Conservation (phyloP, 2,888 invertebrate genomes). For the Protophormia terraenovae region DNA sequence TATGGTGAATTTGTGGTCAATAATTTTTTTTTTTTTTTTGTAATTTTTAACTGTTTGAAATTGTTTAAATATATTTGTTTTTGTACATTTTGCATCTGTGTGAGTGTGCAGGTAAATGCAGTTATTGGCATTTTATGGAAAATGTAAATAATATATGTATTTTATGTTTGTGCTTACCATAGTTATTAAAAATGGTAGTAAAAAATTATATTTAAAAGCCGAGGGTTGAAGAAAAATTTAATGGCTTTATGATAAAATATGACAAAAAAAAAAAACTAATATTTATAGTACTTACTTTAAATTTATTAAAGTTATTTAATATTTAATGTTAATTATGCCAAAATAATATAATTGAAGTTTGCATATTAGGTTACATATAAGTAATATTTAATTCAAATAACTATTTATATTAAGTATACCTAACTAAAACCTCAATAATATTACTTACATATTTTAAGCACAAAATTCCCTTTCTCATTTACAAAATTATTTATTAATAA, state of each 20-base stretch:
- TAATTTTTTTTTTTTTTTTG: conserved; percentile 15
- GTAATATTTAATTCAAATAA: neutral
- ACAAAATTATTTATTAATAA: neutral
- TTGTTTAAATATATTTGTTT: neutral
- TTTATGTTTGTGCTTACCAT: neutral
- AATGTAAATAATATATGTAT: neutral
- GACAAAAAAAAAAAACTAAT: too few species aligned
- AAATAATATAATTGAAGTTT: too few species aligned
- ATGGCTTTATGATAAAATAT: too few species aligned
- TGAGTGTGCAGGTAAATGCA: too few species aligned
- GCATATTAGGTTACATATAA: neutral
- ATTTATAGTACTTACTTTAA: too few species aligned
- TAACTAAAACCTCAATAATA: neutral
- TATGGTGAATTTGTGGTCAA: conserved; percentile 73
- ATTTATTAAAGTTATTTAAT: too few species aligned
- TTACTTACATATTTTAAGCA: neutral
- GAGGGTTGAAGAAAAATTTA: too few species aligned
- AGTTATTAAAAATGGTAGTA: too few species aligned
- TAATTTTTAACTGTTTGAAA: neutral
- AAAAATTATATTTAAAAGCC: too few species aligned
- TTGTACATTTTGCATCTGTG: neutral
- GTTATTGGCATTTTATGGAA: conserved; percentile 41
- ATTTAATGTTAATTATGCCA: too few species aligned
- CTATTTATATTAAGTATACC: neutral
- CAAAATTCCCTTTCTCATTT: neutral